A percentile compares a stretch with the other conserved stretches of the same genome.
Evolutionary conservation across 2,113 vertebrate species (phyloP).

Genomic region (Psittacara wagleri): DNA sequence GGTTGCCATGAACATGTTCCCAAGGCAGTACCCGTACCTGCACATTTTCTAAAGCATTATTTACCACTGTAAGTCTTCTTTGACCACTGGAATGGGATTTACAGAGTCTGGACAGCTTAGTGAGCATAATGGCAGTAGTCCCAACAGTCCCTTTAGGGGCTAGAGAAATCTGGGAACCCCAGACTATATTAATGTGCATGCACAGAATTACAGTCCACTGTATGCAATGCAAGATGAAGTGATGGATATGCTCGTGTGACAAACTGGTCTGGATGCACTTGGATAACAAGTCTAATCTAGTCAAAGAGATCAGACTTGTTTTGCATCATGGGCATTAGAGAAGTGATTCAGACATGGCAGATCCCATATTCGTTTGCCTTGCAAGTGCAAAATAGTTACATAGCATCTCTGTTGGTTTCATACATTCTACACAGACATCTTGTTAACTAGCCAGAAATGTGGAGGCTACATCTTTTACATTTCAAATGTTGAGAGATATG

Average conservation of each 20-base stretch:
- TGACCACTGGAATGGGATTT: background rate
- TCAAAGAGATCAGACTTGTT: background rate
- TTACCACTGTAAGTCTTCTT: background rate
- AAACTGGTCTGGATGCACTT: background rate
- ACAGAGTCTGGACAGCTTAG: background rate
- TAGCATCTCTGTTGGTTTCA: background rate
- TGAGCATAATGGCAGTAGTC: background rate
- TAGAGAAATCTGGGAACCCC: background rate
- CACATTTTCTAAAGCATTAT: background rate
- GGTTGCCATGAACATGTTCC: background rate
- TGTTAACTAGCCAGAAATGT: background rate
- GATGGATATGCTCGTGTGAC: background rate
- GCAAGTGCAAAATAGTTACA: background rate
- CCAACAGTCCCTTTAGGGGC: background rate
- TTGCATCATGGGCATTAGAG: fast-evolving
- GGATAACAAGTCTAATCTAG: too few relatives aligned
- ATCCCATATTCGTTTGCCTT: fast-evolving
- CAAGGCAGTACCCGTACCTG: background rate
- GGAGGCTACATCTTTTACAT: background rate
- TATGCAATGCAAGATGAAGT: background rate
- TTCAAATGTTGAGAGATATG: background rate
- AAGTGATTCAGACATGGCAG: background rate
- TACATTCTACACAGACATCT: background rate
- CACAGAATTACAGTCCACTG: background rate
- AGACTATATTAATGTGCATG: fast-evolving